phyloP scores from a whole-genome alignment of 2,797 vertebrate species.

The Eulemur mongoz region DNA sequence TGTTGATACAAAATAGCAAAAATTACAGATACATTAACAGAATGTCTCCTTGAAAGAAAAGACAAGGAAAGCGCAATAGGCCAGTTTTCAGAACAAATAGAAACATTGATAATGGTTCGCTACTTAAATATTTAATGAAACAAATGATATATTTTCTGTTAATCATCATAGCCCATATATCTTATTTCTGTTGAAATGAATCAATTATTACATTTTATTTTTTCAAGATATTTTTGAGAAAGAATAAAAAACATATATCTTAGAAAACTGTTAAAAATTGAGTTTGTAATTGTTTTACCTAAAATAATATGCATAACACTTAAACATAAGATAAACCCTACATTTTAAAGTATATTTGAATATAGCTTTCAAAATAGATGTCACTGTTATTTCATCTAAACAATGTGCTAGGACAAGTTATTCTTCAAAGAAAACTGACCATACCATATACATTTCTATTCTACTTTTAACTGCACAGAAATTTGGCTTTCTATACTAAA shows the following conservation, averaged over 20 bases:
- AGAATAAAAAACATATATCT: slow-evolving; percentile 3
- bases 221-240: slow-evolving; percentile 35
- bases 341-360: slow-evolving; percentile 32
- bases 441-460: background rate
- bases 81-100: slow-evolving; percentile 26
- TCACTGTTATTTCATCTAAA: slow-evolving; percentile 28
- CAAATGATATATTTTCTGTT: background rate
- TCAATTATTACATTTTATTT: slow-evolving; percentile 22
- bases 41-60: slow-evolving; percentile 42
- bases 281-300: slow-evolving; percentile 36
- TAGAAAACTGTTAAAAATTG: background rate
- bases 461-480: background rate
- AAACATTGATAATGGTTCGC: background rate
- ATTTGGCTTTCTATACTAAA: background rate
- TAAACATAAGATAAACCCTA: background rate
- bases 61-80: background rate
- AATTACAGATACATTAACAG: background rate
- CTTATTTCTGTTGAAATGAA: slow-evolving; percentile 19
- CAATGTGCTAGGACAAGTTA: background rate
- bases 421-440: slow-evolving; percentile 4
- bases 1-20: slow-evolving; percentile 19
- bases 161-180: background rate
- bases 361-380: slow-evolving; percentile 41
- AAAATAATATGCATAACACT: background rate
- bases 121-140: slow-evolving; percentile 41